Percentiles rank a stretch among this genome's conserved stretches.
Evolutionary conservation across 2,888 invertebrate species (phyloP).

Genomic region (Allacma fusca): DNA sequence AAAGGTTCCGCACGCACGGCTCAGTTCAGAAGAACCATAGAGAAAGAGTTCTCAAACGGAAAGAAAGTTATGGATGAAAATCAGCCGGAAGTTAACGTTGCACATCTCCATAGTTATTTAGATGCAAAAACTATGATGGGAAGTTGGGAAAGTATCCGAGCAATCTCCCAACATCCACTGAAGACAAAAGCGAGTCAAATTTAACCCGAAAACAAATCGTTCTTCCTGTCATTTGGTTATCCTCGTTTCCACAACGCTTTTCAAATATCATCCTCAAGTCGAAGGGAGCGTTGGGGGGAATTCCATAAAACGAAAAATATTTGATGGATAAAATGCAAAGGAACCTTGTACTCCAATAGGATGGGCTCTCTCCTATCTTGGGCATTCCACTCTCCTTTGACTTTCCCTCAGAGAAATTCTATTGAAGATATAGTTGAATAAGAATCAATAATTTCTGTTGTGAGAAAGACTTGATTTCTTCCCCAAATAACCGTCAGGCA

Average conservation of each 20-base stretch:
- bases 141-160: not conserved
- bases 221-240: slow-evolving; percentile 22
- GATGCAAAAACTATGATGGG: slow-evolving; percentile 19
- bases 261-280: not conserved
- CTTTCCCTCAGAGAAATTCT: slow-evolving; percentile 1
- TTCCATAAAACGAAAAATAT: slow-evolving; percentile 17
- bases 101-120: slow-evolving; percentile 17
- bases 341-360: not conserved
- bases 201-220: slow-evolving; percentile 19
- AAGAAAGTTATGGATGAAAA: not conserved
- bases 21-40: too few relatives aligned
- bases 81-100: not conserved
- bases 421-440: slow-evolving; percentile 26
- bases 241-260: slow-evolving; percentile 20
- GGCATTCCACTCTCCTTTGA: not conserved
- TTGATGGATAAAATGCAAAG: slow-evolving; percentile 28
- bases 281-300: not conserved
- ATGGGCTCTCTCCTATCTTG: not conserved
- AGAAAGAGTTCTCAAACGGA: not conserved
- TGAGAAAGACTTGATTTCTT: slow-evolving; percentile 27
- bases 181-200: not conserved
- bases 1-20: too few relatives aligned
- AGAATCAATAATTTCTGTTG: slow-evolving; percentile 35
- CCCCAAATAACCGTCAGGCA: not conserved
- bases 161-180: not conserved